Evolutionary conservation across 2,797 vertebrate genomes (phyloP).

Genomic region (Taenioides sp.): DNA sequence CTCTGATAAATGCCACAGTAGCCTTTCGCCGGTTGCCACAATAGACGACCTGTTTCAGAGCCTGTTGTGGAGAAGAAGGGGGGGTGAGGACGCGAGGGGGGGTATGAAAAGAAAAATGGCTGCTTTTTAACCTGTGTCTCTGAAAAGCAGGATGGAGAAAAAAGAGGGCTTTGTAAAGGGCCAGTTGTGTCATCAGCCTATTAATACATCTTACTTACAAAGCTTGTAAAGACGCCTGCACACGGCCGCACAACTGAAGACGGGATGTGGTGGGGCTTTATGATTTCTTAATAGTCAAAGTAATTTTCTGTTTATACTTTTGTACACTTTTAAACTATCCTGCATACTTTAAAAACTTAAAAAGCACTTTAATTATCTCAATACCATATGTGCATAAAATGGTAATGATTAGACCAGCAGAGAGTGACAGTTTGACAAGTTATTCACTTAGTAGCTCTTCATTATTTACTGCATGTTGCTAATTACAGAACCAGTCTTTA

Average conservation of each 20-base stretch:
- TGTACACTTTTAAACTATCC: not conserved
- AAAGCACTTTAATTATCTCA: not conserved
- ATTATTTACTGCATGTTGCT: too few relatives aligned
- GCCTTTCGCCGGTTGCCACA: constrained; percentile 77
- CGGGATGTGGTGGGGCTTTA: not conserved
- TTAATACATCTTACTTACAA: constrained; percentile 79
- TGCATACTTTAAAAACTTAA: not conserved
- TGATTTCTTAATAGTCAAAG: not conserved
- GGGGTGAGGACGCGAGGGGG: constrained; percentile 39
- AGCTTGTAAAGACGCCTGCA: constrained; percentile 36
- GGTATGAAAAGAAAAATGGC: constrained; percentile 65
- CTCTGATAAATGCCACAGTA: constrained; percentile 83
- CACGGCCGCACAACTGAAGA: not conserved
- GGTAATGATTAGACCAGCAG: not conserved
- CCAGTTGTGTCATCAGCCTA: constrained; percentile 72
- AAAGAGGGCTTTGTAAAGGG: constrained; percentile 67
- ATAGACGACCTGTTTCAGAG: constrained; percentile 78
- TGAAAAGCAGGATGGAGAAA: constrained; percentile 74
- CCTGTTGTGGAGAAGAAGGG: constrained; percentile 50
- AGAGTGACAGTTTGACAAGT: too few relatives aligned
- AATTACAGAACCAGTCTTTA: too few relatives aligned
- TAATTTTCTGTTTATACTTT: not conserved
- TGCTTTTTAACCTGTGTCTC: constrained; percentile 81
- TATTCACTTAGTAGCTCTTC: too few relatives aligned
- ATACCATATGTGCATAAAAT: not conserved